Conservation (phyloP, 2,888 invertebrate genomes). For the Mythimna loreyi region DNA sequence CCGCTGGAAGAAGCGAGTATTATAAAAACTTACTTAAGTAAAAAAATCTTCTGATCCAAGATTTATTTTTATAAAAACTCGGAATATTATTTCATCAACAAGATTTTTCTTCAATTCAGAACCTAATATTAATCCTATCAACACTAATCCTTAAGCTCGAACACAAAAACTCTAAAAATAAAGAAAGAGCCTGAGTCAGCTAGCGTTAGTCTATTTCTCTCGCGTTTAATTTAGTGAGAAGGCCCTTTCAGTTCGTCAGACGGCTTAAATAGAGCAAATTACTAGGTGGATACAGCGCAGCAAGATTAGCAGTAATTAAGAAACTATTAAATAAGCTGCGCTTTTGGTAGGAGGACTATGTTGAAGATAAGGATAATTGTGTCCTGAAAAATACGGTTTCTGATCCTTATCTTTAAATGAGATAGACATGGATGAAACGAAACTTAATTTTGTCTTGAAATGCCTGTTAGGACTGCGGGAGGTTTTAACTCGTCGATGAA, state of each 20-base stretch:
- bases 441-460: neutral
- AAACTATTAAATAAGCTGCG: constrained; percentile 80
- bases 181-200: constrained; percentile 27
- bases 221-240: constrained; percentile 66
- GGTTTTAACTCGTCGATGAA: too few relatives aligned
- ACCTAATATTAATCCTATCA: neutral
- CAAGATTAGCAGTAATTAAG: constrained; percentile 83
- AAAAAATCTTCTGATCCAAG: too few relatives aligned
- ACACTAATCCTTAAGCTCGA: neutral
- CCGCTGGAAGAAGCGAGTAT: too few relatives aligned
- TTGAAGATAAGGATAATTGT: constrained; percentile 16
- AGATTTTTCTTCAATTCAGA: neutral
- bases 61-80: too few relatives aligned
- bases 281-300: constrained; percentile 75
- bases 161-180: constrained; percentile 19
- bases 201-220: constrained; percentile 49
- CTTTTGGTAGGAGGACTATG: constrained; percentile 55
- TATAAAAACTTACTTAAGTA: too few relatives aligned
- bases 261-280: constrained; percentile 78
- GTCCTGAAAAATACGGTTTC: constrained; percentile 22
- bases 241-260: constrained; percentile 67
- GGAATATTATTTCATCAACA: neutral
- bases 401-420: constrained; percentile 17
- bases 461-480: too few relatives aligned
- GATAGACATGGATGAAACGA: neutral